Percentiles rank a stretch among this genome's conserved stretches.
Conservation (phyloP, 2,888 invertebrate genomes). For the Cynaeus angustus region DNA sequence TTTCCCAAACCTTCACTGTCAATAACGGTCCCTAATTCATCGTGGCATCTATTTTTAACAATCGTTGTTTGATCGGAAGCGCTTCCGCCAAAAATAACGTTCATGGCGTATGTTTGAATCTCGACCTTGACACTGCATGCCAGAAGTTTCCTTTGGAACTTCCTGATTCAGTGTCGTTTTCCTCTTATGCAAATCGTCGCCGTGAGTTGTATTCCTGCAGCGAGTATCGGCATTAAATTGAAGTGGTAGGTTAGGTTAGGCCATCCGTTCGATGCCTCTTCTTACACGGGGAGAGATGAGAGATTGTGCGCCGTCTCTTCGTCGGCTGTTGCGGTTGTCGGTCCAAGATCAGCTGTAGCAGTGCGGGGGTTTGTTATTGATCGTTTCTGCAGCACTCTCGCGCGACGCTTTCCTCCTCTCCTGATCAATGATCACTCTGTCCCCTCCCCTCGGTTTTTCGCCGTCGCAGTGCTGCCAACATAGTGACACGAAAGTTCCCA, state of each 20-base stretch:
- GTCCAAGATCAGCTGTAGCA: constrained; percentile 70
- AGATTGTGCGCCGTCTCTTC: constrained; percentile 58
- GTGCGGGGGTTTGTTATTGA: constrained; percentile 69
- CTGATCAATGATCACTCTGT: constrained; percentile 67
- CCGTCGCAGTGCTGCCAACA: constrained; percentile 42
- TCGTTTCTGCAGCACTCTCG: constrained; percentile 59
- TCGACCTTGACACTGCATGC: constrained; percentile 30
- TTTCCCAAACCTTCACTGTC: constrained; percentile 2
- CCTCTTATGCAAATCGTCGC: constrained; percentile 24
- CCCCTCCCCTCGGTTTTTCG: constrained; percentile 19
- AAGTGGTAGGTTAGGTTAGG: constrained; percentile 35
- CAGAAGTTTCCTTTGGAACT: constrained; percentile 3
- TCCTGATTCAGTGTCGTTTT: constrained; percentile 27
- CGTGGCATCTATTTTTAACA: constrained; percentile 10
- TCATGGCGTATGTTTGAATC: not conserved
- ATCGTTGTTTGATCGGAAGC: constrained; percentile 10
- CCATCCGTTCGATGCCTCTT: constrained; percentile 28
- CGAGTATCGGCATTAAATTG: constrained; percentile 19
- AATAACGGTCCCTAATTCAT: constrained; percentile 16
- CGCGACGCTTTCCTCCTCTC: constrained; percentile 58
- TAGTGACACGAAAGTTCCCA: constrained; percentile 24
- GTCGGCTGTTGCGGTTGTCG: constrained; percentile 62
- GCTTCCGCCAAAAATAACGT: constrained; percentile 17
- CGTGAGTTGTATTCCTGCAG: constrained; percentile 25
- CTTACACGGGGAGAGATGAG: constrained; percentile 51